These are phyloP conservation scores for Dicentrarchus labrax DNA, from an alignment of 2,113 vertebrate species.

Conservation along the genomic window DNA sequence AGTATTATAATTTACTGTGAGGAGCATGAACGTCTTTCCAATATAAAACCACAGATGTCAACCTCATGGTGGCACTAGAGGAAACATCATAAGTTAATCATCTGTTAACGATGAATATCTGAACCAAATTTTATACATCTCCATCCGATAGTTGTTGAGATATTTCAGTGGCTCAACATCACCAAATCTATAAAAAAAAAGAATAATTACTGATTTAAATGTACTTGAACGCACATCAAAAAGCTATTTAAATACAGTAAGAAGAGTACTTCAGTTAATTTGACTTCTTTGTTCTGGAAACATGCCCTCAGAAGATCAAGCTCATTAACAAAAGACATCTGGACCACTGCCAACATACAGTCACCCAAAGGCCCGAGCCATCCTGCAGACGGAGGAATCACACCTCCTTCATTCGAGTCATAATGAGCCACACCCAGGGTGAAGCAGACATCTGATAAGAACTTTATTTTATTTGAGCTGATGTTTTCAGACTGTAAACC, in stretches of 20 bases:
- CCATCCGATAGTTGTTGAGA: not conserved
- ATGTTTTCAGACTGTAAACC: conserved; percentile 24
- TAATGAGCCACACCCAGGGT: not conserved
- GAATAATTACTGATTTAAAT: not conserved
- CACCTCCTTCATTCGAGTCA: conserved; percentile 4
- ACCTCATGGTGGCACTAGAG: too few relatives aligned
- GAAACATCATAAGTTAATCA: too few relatives aligned
- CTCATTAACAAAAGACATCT: not conserved
- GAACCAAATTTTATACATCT: not conserved
- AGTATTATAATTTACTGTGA: too few relatives aligned
- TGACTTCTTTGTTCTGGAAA: not conserved
- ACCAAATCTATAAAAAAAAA: too few relatives aligned
- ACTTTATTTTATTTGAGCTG: not conserved
- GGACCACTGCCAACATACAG: not conserved
- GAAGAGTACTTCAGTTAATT: not conserved
- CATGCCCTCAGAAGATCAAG: not conserved
- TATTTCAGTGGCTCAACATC: not conserved
- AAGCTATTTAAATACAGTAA: not conserved
- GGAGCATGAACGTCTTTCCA: too few relatives aligned
- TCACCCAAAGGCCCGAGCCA: not conserved
- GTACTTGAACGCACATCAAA: not conserved
- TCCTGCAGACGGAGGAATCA: not conserved
- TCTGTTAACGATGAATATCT: too few relatives aligned
- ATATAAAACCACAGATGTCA: too few relatives aligned
- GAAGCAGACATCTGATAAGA: not conserved